phyloP scores from a whole-genome alignment of 1,140 invertebrate genomes.

The Acromyrmex heyeri region DNA sequence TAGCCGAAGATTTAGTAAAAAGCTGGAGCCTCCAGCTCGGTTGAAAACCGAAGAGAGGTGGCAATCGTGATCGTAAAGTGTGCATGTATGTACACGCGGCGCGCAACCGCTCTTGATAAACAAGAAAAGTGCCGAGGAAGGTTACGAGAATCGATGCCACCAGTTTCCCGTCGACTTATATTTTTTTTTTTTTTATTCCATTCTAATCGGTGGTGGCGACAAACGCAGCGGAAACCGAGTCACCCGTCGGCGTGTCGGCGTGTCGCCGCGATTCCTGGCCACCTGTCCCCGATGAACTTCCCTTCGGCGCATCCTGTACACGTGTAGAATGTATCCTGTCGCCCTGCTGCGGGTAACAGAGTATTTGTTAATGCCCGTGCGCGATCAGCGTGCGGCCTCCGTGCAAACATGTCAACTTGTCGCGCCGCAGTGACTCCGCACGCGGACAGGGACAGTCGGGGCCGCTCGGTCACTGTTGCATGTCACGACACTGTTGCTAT shows the following conservation, averaged over 20 bases:
- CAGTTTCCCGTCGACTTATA: neutral
- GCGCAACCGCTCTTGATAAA: constrained; percentile 1
- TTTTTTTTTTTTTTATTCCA: neutral
- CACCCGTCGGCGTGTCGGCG: constrained; percentile 7
- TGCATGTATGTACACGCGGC: neutral
- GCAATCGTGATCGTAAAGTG: neutral
- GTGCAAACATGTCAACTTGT: constrained; percentile 85
- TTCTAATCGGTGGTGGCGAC: constrained; percentile 30
- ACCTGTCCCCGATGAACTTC: constrained; percentile 76
- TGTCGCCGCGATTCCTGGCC: constrained; percentile 65
- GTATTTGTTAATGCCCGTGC: constrained; percentile 76
- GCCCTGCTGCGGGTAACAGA: constrained; percentile 67
- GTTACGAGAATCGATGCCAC: neutral
- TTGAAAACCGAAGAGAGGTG: too few species aligned
- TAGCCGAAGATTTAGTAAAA: too few species aligned
- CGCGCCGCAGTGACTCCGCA: constrained; percentile 80
- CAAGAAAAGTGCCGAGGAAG: neutral
- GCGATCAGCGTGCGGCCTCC: constrained; percentile 80
- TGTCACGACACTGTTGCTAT: constrained; percentile 80
- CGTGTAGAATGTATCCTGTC: constrained; percentile 63
- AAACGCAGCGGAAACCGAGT: constrained; percentile 30
- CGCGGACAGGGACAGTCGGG: constrained; percentile 73
- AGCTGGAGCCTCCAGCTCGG: too few species aligned
- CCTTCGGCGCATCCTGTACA: constrained; percentile 64
- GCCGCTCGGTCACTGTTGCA: constrained; percentile 77